These are phyloP conservation scores for Limenitis camilla DNA, from an alignment of 2,888 invertebrate genomes.

Conservation along the genomic window DNA sequence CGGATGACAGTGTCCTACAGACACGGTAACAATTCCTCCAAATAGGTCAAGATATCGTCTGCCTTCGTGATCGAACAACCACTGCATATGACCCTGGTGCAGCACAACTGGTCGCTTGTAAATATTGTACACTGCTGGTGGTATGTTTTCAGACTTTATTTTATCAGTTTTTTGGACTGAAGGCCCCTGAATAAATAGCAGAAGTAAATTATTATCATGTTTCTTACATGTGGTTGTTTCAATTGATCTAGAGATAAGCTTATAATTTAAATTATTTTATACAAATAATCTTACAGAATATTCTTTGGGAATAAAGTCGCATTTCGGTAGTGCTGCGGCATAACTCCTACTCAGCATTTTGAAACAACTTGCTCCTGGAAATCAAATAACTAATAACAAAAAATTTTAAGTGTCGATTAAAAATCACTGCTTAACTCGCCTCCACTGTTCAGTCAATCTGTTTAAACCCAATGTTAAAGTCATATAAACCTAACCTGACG, in stretches of 20 bases:
- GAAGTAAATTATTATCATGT: not conserved
- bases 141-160: constrained; percentile 77
- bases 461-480: no score
- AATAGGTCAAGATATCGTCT: constrained; percentile 94
- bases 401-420: no score
- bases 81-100: constrained; percentile 92
- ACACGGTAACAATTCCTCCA: constrained; percentile 97
- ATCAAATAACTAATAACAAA: no score
- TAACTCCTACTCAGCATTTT: constrained; percentile 23
- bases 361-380: constrained; percentile 23
- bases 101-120: constrained; percentile 90
- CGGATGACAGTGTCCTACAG: constrained; percentile 98
- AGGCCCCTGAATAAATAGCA: constrained; percentile 68
- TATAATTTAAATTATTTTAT: no score
- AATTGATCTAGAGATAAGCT: no score
- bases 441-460: no score
- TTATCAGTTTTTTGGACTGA: constrained; percentile 73
- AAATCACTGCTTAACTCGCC: no score
- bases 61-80: constrained; percentile 91
- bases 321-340: constrained; percentile 31
- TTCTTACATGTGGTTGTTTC: not conserved
- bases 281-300: constrained; percentile 57
- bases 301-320: constrained; percentile 43
- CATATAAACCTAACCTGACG: no score
- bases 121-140: constrained; percentile 81